These are phyloP conservation scores for Telmatochromis sp. DNA, from an alignment of 2,113 vertebrate genomes.

Conservation along the genomic window DNA sequence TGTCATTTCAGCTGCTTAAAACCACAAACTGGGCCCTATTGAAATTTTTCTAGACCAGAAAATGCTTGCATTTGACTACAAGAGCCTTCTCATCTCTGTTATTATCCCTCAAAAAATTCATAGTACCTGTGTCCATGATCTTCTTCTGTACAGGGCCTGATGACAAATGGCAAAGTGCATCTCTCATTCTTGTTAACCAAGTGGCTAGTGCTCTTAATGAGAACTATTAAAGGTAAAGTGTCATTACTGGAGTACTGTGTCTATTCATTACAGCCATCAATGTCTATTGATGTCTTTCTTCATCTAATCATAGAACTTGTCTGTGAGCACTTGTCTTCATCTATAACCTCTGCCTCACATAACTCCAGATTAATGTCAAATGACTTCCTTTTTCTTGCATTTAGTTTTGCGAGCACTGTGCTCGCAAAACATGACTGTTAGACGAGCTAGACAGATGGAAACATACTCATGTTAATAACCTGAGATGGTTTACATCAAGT, in stretches of 20 bases:
- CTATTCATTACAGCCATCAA: slow-evolving; percentile 69
- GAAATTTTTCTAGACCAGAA: not conserved
- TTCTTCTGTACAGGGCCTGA: not conserved
- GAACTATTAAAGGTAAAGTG: slow-evolving; percentile 63
- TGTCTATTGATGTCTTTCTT: slow-evolving; percentile 46
- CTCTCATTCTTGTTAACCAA: slow-evolving; percentile 45
- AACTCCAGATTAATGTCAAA: slow-evolving; percentile 32
- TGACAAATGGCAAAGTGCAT: slow-evolving; percentile 30
- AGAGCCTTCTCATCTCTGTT: not conserved
- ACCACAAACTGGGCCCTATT: not conserved
- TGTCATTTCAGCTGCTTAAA: not conserved
- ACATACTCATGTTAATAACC: not conserved
- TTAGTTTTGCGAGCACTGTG: not conserved
- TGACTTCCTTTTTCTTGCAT: slow-evolving; percentile 25
- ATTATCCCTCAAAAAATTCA: not conserved
- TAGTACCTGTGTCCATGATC: not conserved
- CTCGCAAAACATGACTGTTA: not conserved
- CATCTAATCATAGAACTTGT: slow-evolving; percentile 46
- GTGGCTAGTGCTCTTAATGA: slow-evolving; percentile 58
- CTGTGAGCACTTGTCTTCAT: slow-evolving; percentile 28
- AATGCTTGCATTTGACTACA: not conserved
- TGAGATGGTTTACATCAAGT: not conserved
- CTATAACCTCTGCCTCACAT: slow-evolving; percentile 34
- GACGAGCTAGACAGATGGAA: not conserved
- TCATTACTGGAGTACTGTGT: slow-evolving; percentile 54